A percentile compares a stretch with the other conserved stretches of the same genome.
phyloP scores from a whole-genome alignment of 2,888 invertebrate species.

The Nephrotoma guestfalica region DNA sequence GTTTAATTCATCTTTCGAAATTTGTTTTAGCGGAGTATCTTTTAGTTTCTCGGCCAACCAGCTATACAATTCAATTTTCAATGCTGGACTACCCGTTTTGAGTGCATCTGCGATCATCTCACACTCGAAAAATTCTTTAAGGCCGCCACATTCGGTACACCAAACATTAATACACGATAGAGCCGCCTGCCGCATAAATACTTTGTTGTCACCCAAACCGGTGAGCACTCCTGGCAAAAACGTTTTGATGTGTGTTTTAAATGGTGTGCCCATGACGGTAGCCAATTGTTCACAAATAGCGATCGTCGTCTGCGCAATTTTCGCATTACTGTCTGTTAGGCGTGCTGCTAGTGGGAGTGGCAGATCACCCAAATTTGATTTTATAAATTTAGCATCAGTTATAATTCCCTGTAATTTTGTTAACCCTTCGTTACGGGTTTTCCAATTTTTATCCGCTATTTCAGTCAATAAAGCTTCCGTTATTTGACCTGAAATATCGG shows the following conservation, averaged over 20 bases:
- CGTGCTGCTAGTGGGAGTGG: conserved; percentile 64
- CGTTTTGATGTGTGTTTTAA: conserved; percentile 61
- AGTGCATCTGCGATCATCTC: conserved; percentile 83
- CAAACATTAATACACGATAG: conserved; percentile 73
- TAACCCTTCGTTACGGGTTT: conserved; percentile 42
- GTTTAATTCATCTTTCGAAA: conserved; percentile 68
- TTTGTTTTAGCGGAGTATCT: conserved; percentile 50
- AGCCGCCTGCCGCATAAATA: conserved; percentile 65
- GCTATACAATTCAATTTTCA: conserved; percentile 65
- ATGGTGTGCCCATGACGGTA: conserved; percentile 65
- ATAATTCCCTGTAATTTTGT: conserved; percentile 31
- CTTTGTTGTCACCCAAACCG: conserved; percentile 60
- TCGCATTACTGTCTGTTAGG: conserved; percentile 81
- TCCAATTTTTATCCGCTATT: conserved; percentile 86
- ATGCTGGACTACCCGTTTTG: conserved; percentile 67
- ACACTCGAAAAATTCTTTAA: conserved; percentile 65
- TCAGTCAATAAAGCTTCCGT: conserved; percentile 68
- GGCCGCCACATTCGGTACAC: conserved; percentile 63
- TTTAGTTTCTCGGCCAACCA: conserved; percentile 79
- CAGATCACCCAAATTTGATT: conserved; percentile 68
- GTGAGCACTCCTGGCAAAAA: conserved; percentile 79
- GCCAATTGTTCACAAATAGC: conserved; percentile 72
- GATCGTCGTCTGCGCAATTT: conserved; percentile 71
- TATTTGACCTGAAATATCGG: conserved; percentile 70
- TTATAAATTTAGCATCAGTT: conserved; percentile 62